These are phyloP conservation scores for Aphidius ervi DNA, from an alignment of 1,140 invertebrate species.

Conservation along the genomic window DNA sequence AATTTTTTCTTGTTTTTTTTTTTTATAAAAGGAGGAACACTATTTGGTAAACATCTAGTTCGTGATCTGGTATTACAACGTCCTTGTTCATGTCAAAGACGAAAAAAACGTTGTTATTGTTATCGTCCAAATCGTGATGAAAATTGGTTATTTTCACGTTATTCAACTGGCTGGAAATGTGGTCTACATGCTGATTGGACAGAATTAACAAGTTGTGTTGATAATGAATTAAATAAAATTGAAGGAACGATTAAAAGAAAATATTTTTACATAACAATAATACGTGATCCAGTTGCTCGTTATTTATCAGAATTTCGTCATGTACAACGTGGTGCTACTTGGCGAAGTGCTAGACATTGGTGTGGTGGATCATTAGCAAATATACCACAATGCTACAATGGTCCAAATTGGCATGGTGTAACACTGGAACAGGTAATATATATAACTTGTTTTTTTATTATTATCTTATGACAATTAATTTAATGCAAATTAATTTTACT, in stretches of 20 bases:
- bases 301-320: conserved; percentile 94
- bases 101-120: conserved; percentile 86
- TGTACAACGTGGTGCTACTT: conserved; percentile 96
- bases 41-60: conserved; percentile 91
- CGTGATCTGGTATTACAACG: conserved; percentile 86
- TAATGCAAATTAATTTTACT: conserved; percentile 48
- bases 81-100: conserved; percentile 81
- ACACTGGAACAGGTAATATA: conserved; percentile 49
- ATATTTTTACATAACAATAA: conserved; percentile 95
- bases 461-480: background rate
- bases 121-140: conserved; percentile 84
- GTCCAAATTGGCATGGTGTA: conserved; percentile 63
- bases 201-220: conserved; percentile 86
- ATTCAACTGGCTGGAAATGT: conserved; percentile 98
- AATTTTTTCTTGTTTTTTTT: conserved; percentile 19
- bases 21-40: conserved; percentile 68
- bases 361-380: conserved; percentile 79
- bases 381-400: conserved; percentile 74
- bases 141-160: conserved; percentile 97
- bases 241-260: conserved; percentile 75
- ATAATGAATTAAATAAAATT: conserved; percentile 79
- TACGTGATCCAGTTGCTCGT: conserved; percentile 85
- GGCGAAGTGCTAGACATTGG: conserved; percentile 84
- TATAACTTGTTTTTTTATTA: background rate
- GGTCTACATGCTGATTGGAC: conserved; percentile 98